Evolutionary conservation across 2,797 vertebrate genomes (phyloP).

Genomic region (Oreochromis grahami): DNA sequence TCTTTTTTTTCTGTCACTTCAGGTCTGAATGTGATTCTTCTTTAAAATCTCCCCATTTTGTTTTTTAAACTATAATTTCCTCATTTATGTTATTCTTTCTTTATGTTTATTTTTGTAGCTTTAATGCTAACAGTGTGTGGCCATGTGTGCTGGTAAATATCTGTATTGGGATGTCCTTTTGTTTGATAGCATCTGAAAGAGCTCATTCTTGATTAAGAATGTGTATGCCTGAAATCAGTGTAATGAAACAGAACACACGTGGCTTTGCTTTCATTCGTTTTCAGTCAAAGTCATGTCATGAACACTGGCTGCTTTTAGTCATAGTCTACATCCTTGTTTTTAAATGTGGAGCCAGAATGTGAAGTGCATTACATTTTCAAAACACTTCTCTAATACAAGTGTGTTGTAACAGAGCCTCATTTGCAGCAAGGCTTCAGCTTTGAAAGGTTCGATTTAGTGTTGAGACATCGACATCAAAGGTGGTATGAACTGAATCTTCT

Average conservation of each 20-base stretch:
- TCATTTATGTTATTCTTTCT: neutral
- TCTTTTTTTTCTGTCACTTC: neutral
- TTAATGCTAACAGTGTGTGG: neutral
- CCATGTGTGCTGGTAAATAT: neutral
- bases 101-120: neutral
- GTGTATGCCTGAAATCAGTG: neutral
- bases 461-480: neutral
- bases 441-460: neutral
- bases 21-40: no score
- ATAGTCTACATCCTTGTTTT: neutral
- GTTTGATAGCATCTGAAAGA: neutral
- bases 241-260: neutral
- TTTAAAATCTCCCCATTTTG: no score
- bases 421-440: neutral
- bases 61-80: no score
- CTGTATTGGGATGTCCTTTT: neutral
- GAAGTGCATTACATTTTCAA: fast-evolving
- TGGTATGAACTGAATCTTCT: neutral
- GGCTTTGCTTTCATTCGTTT: neutral
- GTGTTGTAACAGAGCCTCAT: neutral
- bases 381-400: neutral
- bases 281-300: neutral
- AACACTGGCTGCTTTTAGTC: neutral
- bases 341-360: neutral
- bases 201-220: fast-evolving